Conservation (phyloP, 2,888 invertebrate genomes). For the Melangyna quadrimaculata region DNA sequence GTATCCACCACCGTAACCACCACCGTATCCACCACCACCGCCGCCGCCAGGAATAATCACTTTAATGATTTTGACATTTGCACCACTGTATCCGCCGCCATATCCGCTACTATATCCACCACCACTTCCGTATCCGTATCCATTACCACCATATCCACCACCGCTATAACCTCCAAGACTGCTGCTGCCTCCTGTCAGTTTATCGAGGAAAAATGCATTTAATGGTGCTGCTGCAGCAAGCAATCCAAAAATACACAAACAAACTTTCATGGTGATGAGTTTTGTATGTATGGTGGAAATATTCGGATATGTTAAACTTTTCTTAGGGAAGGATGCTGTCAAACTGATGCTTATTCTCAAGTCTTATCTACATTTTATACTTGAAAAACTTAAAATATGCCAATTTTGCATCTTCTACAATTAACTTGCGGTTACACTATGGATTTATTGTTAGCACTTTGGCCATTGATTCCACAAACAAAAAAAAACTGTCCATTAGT, state of each 20-base stretch:
- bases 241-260: conserved; percentile 62
- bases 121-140: conserved; percentile 17
- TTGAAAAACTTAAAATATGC: conserved; percentile 24
- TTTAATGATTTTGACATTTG: neutral
- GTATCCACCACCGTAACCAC: conserved; percentile 41
- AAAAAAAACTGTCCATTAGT: conserved; percentile 33
- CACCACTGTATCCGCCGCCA: neutral
- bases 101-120: neutral
- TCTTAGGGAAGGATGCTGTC: conserved; percentile 52
- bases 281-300: neutral
- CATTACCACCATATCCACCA: conserved; percentile 32
- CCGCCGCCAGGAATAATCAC: neutral
- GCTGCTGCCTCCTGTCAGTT: conserved; percentile 32
- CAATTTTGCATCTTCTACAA: conserved; percentile 14
- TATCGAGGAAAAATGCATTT: conserved; percentile 63
- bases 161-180: conserved; percentile 38
- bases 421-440: conserved; percentile 23
- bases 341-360: conserved; percentile 53
- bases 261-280: conserved; percentile 52
- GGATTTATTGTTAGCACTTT: conserved; percentile 60
- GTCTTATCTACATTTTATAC: conserved; percentile 56
- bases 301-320: conserved; percentile 27
- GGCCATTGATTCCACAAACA: conserved; percentile 19
- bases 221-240: conserved; percentile 60
- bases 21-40: conserved; percentile 42